Evolutionary conservation across 2,797 vertebrate species (phyloP), one percentile per base, ranked within the genome.

Genomic region (Micromesistius poutassou): DNA sequence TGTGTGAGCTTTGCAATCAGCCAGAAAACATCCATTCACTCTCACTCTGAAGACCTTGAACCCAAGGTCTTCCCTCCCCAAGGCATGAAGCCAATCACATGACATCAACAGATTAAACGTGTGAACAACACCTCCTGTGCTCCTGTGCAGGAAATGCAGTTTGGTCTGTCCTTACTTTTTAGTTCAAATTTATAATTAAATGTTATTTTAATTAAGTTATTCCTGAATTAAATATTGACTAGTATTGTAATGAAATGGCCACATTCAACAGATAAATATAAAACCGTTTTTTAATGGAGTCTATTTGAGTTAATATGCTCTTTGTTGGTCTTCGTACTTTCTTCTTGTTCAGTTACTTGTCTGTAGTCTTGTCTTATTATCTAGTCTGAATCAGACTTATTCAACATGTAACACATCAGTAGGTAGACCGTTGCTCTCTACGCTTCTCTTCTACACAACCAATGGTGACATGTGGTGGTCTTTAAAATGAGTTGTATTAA

Each of bases 41-140:
- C 25, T 33, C 4, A 33, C 33, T 33, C 33, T 35, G 33, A 35
- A 7, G 33, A 35, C 33, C 33, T 6, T 35, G n/a, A n/a, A n/a
- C n/a, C n/a, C n/a, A n/a, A n/a, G n/a, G n/a, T n/a, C n/a, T n/a
- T n/a, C n/a, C n/a, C 33, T 14, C 6, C 6, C 22, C 1, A 62
- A 0, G 22, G 62, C 71, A 30, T 84, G 80, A 70, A 81, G 76
- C 35, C 76, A 78, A 75, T 76, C 68, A 38, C 8, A 76, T 85
- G 79, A 72, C 25, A 10, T 85, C 80, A 75, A 68, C 78, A 76
- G 33, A 75, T 78, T 77, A 85, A 83, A 76, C 76, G 72, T 74
- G 77, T 71, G 46, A 84, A 81, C 77, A 31, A 19, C 10, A 71
- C 31, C 81, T 80, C 81, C 82, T 85, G 42, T 38, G 77, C 81